These are phyloP conservation scores for Microplitis manilae DNA, from an alignment of 2,888 invertebrate genomes.

Conservation along the genomic window DNA sequence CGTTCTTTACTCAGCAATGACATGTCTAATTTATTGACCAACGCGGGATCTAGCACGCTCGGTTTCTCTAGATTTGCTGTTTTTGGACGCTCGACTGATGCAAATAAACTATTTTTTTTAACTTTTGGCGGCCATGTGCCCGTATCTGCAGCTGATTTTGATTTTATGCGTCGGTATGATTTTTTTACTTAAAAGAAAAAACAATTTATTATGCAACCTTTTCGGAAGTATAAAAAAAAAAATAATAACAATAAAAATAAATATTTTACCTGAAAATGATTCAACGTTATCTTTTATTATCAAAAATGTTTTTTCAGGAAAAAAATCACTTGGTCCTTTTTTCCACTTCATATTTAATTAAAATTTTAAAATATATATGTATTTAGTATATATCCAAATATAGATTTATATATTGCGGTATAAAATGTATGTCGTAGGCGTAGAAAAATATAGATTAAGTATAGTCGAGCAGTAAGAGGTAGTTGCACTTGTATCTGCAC, in stretches of 20 bases:
- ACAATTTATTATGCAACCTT: not conserved
- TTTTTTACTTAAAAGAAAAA: conserved; percentile 37
- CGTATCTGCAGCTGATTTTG: conserved; percentile 54
- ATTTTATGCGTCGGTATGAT: conserved; percentile 47
- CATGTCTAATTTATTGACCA: conserved; percentile 75
- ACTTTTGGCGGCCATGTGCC: conserved; percentile 65
- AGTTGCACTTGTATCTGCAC: not conserved
- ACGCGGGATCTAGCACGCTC: conserved; percentile 73
- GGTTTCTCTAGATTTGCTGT: conserved; percentile 76
- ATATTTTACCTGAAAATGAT: conserved; percentile 46
- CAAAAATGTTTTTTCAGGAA: conserved; percentile 65
- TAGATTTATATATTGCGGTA: not conserved
- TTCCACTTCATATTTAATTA: conserved; percentile 62
- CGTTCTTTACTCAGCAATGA: conserved; percentile 74
- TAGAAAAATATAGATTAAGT: not conserved
- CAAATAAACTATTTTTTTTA: conserved; percentile 50
- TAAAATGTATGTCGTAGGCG: not conserved
- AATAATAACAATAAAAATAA: conserved; percentile 5
- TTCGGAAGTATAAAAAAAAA: not conserved
- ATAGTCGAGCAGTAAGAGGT: not conserved
- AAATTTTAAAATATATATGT: not conserved
- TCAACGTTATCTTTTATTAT: conserved; percentile 59
- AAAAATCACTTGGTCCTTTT: conserved; percentile 54
- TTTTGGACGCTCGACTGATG: conserved; percentile 69
- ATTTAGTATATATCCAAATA: not conserved